Evolutionary conservation across 2,888 invertebrate genomes (phyloP).

Genomic region (Micropterix aruncella): DNA sequence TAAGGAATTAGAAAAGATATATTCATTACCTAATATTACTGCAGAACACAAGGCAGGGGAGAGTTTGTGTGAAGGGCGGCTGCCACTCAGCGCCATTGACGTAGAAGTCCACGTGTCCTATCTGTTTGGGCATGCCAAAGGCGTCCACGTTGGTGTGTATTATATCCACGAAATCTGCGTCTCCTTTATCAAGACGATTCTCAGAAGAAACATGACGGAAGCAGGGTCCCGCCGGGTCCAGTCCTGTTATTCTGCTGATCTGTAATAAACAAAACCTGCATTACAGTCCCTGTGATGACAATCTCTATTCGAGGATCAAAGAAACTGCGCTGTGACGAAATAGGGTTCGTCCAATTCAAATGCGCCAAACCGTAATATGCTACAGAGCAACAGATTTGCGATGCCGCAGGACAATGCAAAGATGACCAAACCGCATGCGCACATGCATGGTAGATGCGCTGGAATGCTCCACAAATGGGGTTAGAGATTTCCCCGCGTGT

Average conservation of each 20-base stretch:
- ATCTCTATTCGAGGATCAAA: too few relatives aligned
- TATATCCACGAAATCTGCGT: constrained; percentile 23
- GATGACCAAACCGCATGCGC: too few relatives aligned
- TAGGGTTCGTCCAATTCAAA: too few relatives aligned
- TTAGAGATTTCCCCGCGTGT: too few relatives aligned
- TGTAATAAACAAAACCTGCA: background rate
- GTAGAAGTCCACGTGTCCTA: constrained; percentile 30
- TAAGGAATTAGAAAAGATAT: too few relatives aligned
- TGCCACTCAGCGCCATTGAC: constrained; percentile 32
- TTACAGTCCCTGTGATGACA: background rate
- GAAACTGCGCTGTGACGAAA: too few relatives aligned
- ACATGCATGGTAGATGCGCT: too few relatives aligned
- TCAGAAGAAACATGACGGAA: constrained; percentile 21
- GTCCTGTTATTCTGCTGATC: constrained; percentile 24
- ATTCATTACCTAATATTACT: constrained; percentile 20
- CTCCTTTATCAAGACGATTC: constrained; percentile 19
- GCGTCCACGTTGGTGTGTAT: constrained; percentile 34
- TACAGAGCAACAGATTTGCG: too few relatives aligned
- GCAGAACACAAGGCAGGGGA: constrained; percentile 28
- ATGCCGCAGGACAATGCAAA: too few relatives aligned
- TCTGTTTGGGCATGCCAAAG: constrained; percentile 27
- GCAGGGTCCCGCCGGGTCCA: constrained; percentile 34
- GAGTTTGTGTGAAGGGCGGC: constrained; percentile 23
- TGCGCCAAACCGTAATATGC: too few relatives aligned
- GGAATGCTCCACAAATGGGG: too few relatives aligned